Percentiles rank a stretch among this genome's conserved stretches.
Conservation (phyloP, 2,888 invertebrate species). For the Andrena fulva region DNA sequence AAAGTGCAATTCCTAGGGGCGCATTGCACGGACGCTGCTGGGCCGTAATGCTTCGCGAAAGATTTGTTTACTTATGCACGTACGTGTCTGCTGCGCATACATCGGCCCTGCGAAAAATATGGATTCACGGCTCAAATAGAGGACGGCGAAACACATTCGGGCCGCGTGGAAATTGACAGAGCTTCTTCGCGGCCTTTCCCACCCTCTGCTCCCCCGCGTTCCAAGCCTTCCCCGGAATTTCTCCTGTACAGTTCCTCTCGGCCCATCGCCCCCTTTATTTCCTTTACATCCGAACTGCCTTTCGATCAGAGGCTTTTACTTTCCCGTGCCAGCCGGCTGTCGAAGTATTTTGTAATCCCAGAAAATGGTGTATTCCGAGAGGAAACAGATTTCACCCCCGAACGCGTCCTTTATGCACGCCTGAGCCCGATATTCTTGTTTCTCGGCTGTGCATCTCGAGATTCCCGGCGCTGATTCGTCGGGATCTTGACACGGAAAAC, state of each 20-base stretch:
- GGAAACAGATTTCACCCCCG: slow-evolving; percentile 70
- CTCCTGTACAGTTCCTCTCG: slow-evolving; percentile 58
- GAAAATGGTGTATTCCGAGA: slow-evolving; percentile 67
- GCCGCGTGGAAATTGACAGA: slow-evolving; percentile 56
- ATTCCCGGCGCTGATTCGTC: slow-evolving; percentile 30
- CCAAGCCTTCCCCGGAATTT: slow-evolving; percentile 57
- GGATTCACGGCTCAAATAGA: slow-evolving; percentile 48
- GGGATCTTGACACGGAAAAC: slow-evolving; percentile 24
- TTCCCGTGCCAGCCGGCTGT: slow-evolving; percentile 61
- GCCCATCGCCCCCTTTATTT: slow-evolving; percentile 68
- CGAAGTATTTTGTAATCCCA: slow-evolving; percentile 70
- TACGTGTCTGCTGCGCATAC: slow-evolving; percentile 10
- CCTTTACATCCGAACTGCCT: slow-evolving; percentile 64
- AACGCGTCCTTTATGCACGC: slow-evolving; percentile 62
- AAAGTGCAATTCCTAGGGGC: slow-evolving; percentile 49
- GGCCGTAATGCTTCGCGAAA: slow-evolving; percentile 31
- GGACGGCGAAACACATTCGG: slow-evolving; percentile 57
- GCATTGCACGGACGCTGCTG: neutral
- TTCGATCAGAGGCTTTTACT: slow-evolving; percentile 68
- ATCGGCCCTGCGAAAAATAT: slow-evolving; percentile 37
- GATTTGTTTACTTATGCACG: slow-evolving; percentile 56
- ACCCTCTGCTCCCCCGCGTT: slow-evolving; percentile 19
- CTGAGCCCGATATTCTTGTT: slow-evolving; percentile 58
- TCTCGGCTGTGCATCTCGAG: slow-evolving; percentile 29
- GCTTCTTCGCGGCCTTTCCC: slow-evolving; percentile 41